These are phyloP conservation scores for Calyptomena viridis DNA, from an alignment of 2,113 vertebrate genomes.

Conservation along the genomic window DNA sequence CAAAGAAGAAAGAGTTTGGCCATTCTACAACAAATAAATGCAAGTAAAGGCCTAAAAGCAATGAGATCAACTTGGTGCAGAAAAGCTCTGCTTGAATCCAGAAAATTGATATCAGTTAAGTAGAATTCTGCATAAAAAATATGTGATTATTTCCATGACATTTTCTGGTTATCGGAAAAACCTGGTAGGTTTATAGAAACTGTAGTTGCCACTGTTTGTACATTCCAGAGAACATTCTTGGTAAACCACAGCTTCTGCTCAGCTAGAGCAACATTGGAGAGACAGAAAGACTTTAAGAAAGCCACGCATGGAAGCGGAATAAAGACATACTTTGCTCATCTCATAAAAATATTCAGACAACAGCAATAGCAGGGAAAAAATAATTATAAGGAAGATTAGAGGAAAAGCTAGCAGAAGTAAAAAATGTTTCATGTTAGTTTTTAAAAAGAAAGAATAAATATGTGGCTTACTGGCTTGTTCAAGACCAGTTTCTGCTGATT, in stretches of 20 bases:
- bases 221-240: constrained; percentile 5
- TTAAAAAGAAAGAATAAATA: background rate
- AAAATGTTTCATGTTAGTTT: background rate
- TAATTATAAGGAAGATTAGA: background rate
- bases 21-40: background rate
- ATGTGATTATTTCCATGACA: background rate
- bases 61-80: background rate
- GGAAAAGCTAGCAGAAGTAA: background rate
- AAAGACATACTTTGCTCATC: background rate
- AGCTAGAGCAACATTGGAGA: background rate
- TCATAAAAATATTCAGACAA: background rate
- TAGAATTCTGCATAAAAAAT: background rate
- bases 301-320: background rate
- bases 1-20: background rate
- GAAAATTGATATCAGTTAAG: background rate
- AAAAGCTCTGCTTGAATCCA: background rate
- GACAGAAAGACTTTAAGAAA: background rate
- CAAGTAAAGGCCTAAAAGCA: background rate
- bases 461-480: background rate
- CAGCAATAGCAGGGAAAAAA: background rate
- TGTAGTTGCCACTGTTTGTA: background rate
- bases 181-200: background rate
- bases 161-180: background rate
- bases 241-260: background rate
- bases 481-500: background rate